Evolutionary conservation across 2,797 vertebrate genomes (phyloP), one percentile per base, ranked within the genome.

Genomic region (Neosilurus hyrtlii): DNA sequence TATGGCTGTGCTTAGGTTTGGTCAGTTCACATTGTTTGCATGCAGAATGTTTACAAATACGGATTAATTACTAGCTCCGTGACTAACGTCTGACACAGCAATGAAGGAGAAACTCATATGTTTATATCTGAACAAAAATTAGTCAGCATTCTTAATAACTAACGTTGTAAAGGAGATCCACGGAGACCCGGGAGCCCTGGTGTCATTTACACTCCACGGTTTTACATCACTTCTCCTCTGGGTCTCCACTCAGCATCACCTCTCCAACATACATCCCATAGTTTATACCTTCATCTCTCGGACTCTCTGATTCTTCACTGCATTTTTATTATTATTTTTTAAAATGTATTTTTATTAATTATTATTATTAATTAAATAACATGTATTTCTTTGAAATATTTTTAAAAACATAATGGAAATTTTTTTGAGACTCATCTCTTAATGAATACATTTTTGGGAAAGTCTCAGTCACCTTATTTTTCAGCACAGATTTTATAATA

Each of bases 1-100:
- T 43, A 24, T 26, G 57, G 10, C 9, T 49, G 74, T 77, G 74
- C 74, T 49, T 75, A 24, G 57, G 22, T 24, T 77, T 77, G 57
- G 26, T 61, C 6, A 49, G 57, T 77, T 62, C 37, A 24, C 16
- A 35, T 20, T 43, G 35, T 61, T 43, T 62, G 14, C 74, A 77
- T 63, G 59, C 75, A 77, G n/a, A 61, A 20, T 20, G 16, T 35
- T 37, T 37, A 18, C 37, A 37, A 16, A 61, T 43, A 10, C 7
- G 12, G 26, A 59, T 59, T 30, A 37, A 12, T 37, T 20, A 12
- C 57, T 20, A 16, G 4, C 16, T 59, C 57, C 5, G 7, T 24
- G n/a, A 24, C 22, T 74, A 56, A 30, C 51, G n/a, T 9, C 8
- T 72, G 14, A 26, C 15, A 52, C 8, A 72, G 4, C n/a, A 9